phyloP scores from a whole-genome alignment of 2,888 invertebrate species.

The Megalurothrips usitatus region DNA sequence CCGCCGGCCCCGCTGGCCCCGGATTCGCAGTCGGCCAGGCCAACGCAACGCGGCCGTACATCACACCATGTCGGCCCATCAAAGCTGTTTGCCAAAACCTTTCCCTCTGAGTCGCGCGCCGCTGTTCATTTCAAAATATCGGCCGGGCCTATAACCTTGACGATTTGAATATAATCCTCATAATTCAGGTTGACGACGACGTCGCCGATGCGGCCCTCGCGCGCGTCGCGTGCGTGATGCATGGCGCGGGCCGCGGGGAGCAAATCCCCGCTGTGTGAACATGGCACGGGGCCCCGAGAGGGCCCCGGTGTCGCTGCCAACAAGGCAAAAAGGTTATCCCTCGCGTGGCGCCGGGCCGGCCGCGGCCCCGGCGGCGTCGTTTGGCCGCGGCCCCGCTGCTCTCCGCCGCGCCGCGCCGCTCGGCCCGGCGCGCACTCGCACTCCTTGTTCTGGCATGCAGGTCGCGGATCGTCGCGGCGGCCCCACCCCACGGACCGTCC shows the following conservation, averaged over 20 bases:
- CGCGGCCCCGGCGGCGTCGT: not conserved
- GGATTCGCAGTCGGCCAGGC: too few relatives aligned
- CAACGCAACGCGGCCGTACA: too few relatives aligned
- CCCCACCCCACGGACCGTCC: not conserved
- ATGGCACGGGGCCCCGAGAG: not conserved
- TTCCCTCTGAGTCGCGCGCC: too few relatives aligned
- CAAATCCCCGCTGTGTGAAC: not conserved
- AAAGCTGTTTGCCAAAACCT: too few relatives aligned
- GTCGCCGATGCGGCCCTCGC: too few relatives aligned
- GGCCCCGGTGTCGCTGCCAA: not conserved
- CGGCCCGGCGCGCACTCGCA: not conserved
- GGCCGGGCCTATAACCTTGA: too few relatives aligned
- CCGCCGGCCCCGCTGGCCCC: too few relatives aligned
- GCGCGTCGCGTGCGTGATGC: not conserved
- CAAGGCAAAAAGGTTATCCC: constrained; percentile 4
- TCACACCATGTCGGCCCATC: too few relatives aligned
- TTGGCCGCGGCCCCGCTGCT: not conserved
- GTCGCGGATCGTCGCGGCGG: not conserved
- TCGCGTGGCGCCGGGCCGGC: not conserved
- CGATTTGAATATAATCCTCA: too few relatives aligned
- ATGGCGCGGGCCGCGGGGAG: not conserved
- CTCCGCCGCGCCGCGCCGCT: not conserved
- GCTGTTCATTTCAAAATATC: too few relatives aligned
- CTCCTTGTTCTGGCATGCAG: constrained; percentile 3
- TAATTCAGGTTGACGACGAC: too few relatives aligned